Conservation (phyloP, 2,888 invertebrate species). For the Chrysodeixis includens region DNA sequence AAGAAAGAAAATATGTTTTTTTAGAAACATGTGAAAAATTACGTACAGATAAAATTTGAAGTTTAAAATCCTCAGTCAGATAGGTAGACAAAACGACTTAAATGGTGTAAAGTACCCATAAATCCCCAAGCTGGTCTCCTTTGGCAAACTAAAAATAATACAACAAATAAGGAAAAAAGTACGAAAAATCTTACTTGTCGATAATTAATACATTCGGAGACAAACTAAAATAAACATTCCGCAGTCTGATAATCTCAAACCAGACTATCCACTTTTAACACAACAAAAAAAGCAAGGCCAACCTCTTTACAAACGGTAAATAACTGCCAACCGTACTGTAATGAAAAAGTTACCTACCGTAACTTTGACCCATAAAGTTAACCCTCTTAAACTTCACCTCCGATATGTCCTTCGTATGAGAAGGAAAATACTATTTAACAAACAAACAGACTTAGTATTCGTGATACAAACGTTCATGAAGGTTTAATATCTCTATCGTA, state of each 20-base stretch:
- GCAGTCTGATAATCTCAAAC: neutral
- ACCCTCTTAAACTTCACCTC: slow-evolving; percentile 15
- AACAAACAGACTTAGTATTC: slow-evolving; percentile 36
- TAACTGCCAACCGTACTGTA: slow-evolving; percentile 1
- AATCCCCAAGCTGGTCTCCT: too few species aligned
- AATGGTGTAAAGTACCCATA: too few species aligned
- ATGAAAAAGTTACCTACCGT: slow-evolving; percentile 4
- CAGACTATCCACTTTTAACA: slow-evolving; percentile 3
- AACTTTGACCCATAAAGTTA: slow-evolving; percentile 4
- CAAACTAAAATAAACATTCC: neutral
- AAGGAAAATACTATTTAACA: slow-evolving; percentile 29
- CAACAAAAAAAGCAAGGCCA: neutral
- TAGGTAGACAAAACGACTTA: too few species aligned
- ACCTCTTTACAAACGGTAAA: neutral
- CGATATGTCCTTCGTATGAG: slow-evolving; percentile 25
- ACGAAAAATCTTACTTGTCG: too few species aligned
- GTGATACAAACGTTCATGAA: slow-evolving; percentile 14
- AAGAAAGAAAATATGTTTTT: too few species aligned
- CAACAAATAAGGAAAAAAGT: too few species aligned
- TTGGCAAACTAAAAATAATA: too few species aligned
- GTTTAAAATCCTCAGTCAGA: too few species aligned
- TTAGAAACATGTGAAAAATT: too few species aligned
- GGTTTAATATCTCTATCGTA: neutral
- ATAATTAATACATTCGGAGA: too few species aligned
- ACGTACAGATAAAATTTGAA: too few species aligned